A percentile compares a stretch with the other conserved stretches of the same genome.
phyloP scores from a whole-genome alignment of 2,888 invertebrate genomes.

The Athetis lepigone region DNA sequence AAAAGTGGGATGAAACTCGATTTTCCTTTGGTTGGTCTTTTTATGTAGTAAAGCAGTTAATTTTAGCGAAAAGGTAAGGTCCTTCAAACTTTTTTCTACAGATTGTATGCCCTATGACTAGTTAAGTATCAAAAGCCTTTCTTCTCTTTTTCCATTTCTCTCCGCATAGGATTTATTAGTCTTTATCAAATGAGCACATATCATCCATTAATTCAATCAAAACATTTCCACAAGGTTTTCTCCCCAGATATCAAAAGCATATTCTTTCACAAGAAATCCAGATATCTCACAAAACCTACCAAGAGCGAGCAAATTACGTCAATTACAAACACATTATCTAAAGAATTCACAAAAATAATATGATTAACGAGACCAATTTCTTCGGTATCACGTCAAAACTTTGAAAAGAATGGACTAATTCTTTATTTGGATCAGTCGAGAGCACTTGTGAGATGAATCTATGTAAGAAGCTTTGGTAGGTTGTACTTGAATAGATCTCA shows the following conservation, averaged over 20 bases:
- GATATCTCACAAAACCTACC: conserved; percentile 3
- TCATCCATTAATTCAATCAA: not conserved
- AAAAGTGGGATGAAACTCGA: conserved; percentile 25
- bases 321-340: conserved; percentile 34
- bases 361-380: conserved; percentile 49
- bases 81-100: no score
- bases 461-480: conserved; percentile 11
- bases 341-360: conserved; percentile 37
- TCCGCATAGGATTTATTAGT: no score
- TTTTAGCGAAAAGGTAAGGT: no score
- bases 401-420: conserved; percentile 40
- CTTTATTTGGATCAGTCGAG: conserved; percentile 26
- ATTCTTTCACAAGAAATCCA: conserved; percentile 6
- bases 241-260: conserved; percentile 11
- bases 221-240: not conserved
- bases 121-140: no score
- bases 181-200: not conserved
- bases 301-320: conserved; percentile 23
- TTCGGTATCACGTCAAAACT: conserved; percentile 47
- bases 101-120: no score
- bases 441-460: conserved; percentile 29
- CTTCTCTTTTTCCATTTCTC: no score
- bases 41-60: no score
- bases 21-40: no score
- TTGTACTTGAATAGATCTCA: conserved; percentile 2